Conservation (phyloP, 2,113 vertebrate species). For the Mus spicilegus region DNA sequence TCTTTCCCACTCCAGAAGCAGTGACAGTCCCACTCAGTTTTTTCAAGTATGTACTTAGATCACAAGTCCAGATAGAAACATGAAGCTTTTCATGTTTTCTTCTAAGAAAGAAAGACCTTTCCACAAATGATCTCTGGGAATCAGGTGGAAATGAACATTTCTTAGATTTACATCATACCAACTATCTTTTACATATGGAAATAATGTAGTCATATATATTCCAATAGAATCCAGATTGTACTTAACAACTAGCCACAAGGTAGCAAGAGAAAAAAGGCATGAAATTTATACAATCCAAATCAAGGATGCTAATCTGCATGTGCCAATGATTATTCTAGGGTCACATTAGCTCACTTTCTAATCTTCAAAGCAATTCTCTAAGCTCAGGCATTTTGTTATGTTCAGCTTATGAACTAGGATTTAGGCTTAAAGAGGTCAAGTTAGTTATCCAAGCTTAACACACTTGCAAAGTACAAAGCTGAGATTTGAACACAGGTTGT, state of each 20-base stretch:
- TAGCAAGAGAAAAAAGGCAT: not conserved
- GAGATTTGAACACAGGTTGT: not conserved
- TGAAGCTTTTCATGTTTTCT: not conserved
- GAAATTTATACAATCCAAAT: not conserved
- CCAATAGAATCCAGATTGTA: not conserved
- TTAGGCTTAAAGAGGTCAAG: not conserved
- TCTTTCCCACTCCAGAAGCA: not conserved
- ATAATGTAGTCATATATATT: not conserved
- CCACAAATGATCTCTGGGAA: not conserved
- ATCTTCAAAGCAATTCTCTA: not conserved
- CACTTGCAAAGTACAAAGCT: not conserved
- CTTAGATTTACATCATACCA: not conserved
- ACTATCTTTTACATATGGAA: not conserved
- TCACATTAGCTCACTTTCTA: not conserved
- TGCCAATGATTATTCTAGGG: not conserved
- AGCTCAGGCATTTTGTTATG: not conserved
- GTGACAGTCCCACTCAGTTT: rapidly evolving
- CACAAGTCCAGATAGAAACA: not conserved
- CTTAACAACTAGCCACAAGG: not conserved
- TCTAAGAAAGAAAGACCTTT: not conserved
- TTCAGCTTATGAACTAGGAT: not conserved
- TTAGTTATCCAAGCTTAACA: not conserved
- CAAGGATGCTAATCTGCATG: not conserved
- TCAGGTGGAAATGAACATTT: not conserved
- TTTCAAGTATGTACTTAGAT: not conserved